These are phyloP conservation scores for Dendrolimus kikuchii DNA, from an alignment of 1,140 invertebrate species.

Conservation along the genomic window DNA sequence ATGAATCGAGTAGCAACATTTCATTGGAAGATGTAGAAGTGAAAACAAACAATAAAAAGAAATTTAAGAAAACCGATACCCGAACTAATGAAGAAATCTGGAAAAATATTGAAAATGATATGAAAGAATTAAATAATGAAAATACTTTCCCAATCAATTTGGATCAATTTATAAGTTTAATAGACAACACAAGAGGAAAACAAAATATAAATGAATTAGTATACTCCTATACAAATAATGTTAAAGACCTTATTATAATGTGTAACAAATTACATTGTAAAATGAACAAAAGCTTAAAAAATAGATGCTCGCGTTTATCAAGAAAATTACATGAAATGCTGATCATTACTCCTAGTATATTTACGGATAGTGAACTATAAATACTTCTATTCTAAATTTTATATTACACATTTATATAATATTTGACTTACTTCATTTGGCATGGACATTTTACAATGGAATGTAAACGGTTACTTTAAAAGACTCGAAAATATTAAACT, in stretches of 20 bases:
- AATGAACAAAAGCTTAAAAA: conserved; percentile 20
- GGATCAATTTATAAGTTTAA: conserved; percentile 21
- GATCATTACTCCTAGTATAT: not conserved
- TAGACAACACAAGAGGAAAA: conserved; percentile 17
- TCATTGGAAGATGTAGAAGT: conserved; percentile 11
- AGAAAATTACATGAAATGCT: conserved; percentile 21
- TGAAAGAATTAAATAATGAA: conserved; percentile 12
- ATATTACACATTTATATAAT: conserved; percentile 8
- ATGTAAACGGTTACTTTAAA: conserved; percentile 20
- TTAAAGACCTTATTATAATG: conserved; percentile 18
- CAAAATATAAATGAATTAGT: conserved; percentile 22
- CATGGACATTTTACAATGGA: conserved; percentile 24
- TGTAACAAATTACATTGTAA: conserved; percentile 15
- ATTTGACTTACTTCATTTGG: not conserved
- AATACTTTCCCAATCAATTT: conserved; percentile 14
- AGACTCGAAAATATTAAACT: conserved; percentile 20
- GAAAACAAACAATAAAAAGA: conserved; percentile 15
- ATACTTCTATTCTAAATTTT: not conserved
- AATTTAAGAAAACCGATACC: conserved; percentile 11
- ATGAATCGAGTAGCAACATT: conserved; percentile 16
- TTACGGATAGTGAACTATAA: not conserved
- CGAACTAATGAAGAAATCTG: conserved; percentile 16
- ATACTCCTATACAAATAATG: conserved; percentile 15
- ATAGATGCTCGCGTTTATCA: conserved; percentile 20
- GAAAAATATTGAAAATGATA: conserved; percentile 15